Evolutionary conservation across 1,140 invertebrate genomes (phyloP).

Genomic region (Globodera rostochiensis): DNA sequence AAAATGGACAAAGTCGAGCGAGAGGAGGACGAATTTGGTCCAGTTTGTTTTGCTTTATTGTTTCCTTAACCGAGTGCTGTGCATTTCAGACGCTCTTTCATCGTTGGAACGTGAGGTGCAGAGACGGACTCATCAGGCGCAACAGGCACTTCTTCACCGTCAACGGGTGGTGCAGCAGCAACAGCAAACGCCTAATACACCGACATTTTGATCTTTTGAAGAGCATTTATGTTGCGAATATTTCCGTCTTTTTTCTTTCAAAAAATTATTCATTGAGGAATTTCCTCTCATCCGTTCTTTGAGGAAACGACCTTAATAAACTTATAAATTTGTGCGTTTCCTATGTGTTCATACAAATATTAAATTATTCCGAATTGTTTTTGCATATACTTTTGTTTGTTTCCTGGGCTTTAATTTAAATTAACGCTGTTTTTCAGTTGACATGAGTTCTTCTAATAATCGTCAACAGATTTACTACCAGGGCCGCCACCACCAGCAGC

Average conservation of each 20-base stretch:
- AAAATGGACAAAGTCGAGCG: slow-evolving; percentile 17
- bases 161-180: slow-evolving; percentile 22
- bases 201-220: background rate
- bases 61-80: background rate
- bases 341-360: no score
- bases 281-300: no score
- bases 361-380: no score
- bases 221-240: no score
- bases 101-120: slow-evolving; percentile 44
- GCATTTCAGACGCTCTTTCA: slow-evolving; percentile 37
- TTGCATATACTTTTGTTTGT: background rate
- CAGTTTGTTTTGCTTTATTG: background rate
- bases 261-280: background rate
- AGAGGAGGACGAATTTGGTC: slow-evolving; percentile 42
- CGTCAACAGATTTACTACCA: slow-evolving; percentile 22
- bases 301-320: no score
- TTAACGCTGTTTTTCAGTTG: slow-evolving; percentile 8
- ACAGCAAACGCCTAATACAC: background rate
- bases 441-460: slow-evolving; percentile 22
- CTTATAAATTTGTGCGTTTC: no score
- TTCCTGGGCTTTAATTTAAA: background rate
- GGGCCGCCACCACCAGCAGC: background rate
- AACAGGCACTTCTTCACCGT: slow-evolving; percentile 40
- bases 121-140: slow-evolving; percentile 46
- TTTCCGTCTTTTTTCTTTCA: background rate